Conservation (phyloP, 1,140 invertebrate species). For the Zaprionus davidi region DNA sequence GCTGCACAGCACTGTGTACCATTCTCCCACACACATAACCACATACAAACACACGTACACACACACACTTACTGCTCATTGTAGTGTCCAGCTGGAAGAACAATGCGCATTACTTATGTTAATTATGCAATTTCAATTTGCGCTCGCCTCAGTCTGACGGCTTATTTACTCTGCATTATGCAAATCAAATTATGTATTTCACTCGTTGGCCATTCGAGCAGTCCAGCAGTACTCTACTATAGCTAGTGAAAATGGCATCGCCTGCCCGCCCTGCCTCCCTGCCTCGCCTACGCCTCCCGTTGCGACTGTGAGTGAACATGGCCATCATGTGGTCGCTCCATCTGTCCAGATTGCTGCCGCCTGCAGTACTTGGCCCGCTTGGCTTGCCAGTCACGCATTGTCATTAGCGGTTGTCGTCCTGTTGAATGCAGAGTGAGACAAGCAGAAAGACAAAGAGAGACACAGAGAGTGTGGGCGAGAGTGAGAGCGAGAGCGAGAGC, state of each 20-base stretch:
- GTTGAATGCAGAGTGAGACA: neutral
- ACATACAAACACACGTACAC: neutral
- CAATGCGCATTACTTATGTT: constrained; percentile 66
- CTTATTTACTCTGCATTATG: constrained; percentile 73
- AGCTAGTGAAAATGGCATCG: constrained; percentile 2
- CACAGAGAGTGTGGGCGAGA: neutral
- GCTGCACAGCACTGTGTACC: neutral
- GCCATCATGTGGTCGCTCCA: constrained; percentile 26
- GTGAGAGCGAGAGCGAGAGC: neutral
- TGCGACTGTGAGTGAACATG: neutral
- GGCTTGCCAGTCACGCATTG: constrained; percentile 73
- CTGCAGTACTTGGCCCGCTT: constrained; percentile 30
- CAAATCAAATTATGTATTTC: constrained; percentile 77
- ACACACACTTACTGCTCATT: neutral
- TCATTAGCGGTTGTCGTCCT: constrained; percentile 61
- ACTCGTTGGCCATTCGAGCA: constrained; percentile 47
- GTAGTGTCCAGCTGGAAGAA: neutral
- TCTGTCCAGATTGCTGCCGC: constrained; percentile 5
- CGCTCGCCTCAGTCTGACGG: constrained; percentile 52
- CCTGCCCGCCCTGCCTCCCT: neutral
- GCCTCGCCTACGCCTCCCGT: neutral
- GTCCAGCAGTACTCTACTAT: neutral
- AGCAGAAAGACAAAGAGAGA: neutral
- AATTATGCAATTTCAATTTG: constrained; percentile 68
- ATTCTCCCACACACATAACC: neutral